Base-by-base conservation (phyloP, 2,113 vertebrate genomes). In the Hippocampus comes region DNA sequence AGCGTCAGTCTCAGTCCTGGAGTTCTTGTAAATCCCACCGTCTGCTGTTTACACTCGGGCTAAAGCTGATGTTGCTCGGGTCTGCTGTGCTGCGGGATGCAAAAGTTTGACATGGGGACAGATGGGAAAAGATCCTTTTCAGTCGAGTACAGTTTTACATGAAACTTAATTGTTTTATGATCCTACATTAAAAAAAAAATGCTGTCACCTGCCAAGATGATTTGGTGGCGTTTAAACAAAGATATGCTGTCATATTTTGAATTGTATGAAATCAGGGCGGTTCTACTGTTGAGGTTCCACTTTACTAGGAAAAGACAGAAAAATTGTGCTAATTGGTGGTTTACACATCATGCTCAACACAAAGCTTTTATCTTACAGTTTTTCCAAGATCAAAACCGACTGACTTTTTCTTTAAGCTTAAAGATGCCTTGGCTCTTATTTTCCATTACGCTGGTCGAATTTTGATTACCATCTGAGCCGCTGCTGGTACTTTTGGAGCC, bases 21-120 rank as follows among this genome's bases (percentile, higher is more conserved):
- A 83, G 76, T 85, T 82, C 82, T 82, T 89, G 90, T 82, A 85
- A 90, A 87, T 87, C 79, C 67, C 68, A 73, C 87, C 89, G 84
- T 90, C 90, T 92, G 88, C 84, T 91, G 89, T 91, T 91, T 90
- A 89, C 87, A 71, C 76, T 77, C 20, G 15, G 68, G 69, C 71
- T 84, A 68, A 77, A 68, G 73, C 78, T 81, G 78, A 81, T 82
- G 86, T 78, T 78, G 84, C 53, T 72, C 77, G 67, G 68, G 71
- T 56, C 67, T 46, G 48, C 76, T 74, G 78, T 60, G 21, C 17
- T 21, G 38, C 11, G 38, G 14, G 38, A 38, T 38, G 60, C 34
- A 63, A 41, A 64, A 12, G 20, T 21, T 64, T 14, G 42, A 64
- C 42, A 64, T n/a, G 5, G 20, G 21, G 38, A 43, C 63, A 64